These are phyloP conservation scores for Leucosticte australis DNA, from an alignment of 2,113 vertebrate genomes.

Conservation along the genomic window DNA sequence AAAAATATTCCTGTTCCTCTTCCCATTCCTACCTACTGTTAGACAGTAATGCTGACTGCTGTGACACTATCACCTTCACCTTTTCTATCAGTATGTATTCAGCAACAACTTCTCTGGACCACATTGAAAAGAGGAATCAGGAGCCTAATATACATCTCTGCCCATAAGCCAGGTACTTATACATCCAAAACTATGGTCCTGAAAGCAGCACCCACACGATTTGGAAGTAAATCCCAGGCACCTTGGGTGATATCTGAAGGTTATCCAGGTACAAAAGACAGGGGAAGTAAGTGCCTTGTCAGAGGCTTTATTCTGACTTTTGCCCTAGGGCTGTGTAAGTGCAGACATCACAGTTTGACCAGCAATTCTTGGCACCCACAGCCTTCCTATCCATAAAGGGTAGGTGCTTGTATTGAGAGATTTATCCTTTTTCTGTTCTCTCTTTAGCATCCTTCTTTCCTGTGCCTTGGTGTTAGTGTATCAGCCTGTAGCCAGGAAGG, in stretches of 20 bases:
- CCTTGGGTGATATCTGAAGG: neutral
- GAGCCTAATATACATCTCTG: neutral
- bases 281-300: neutral
- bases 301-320: neutral
- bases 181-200: neutral
- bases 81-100: neutral
- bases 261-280: neutral
- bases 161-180: neutral
- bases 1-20: neutral
- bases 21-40: neutral
- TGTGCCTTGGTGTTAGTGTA: neutral
- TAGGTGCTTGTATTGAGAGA: neutral
- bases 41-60: neutral
- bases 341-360: neutral
- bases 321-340: neutral
- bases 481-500: neutral
- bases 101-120: neutral
- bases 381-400: neutral
- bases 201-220: neutral
- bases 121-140: neutral
- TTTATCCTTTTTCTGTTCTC: neutral
- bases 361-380: accelerated
- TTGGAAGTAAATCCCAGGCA: neutral
- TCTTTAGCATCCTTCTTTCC: neutral
- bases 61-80: neutral